Base-by-base conservation (phyloP, 2,113 vertebrate species). In the Zosterops japonicus region DNA sequence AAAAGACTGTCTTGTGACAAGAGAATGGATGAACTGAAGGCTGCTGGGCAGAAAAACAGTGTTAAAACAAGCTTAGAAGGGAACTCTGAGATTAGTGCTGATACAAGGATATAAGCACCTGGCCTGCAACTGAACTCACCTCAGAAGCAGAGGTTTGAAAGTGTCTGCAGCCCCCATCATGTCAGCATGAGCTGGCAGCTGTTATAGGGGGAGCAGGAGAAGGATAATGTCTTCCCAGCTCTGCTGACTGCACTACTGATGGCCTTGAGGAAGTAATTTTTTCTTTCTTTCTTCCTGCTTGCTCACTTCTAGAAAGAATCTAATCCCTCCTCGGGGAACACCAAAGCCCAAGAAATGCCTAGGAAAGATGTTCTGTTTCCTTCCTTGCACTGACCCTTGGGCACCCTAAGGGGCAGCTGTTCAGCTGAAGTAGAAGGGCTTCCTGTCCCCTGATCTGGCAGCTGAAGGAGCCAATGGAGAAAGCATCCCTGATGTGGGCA, bases 91-190 rank as follows among this genome's bases (percentile, higher is more conserved):
- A 49, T 39, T 6, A 41, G 36, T n/a, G 8, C 15, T 18, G 97
- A 97, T 56, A 97, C 96, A 56, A 89, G n/a, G 44, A 92, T 98
- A 39, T 97, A 95, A 97, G 56, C 25, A 61, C 21, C 25, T 63
- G 29, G 21, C 19, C 91, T 74, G 57, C 47, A 93, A 33, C 28
- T 29, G 57, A 75, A 55, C 31, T 81, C 6, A 8, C 25, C 64
- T 67, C 21, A 33, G 68, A 75, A 93, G 52, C n/a, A 49, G 42
- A 46, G 31, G 31, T 76, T 56, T 72, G 76, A 64, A 94, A 68
- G 22, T 1, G 35, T 86, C 53, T 87, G 65, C 42, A 88, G 71
- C 11, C 29, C 56, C 12, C 39, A 33, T 60, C n/a, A 27, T 55
- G 39, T 85, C 53, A 87, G 41, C 41, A 9, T 22, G 22, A 71